phyloP scores from a whole-genome alignment of 2,797 vertebrate genomes.

The Pantherophis alleghaniensis region DNA sequence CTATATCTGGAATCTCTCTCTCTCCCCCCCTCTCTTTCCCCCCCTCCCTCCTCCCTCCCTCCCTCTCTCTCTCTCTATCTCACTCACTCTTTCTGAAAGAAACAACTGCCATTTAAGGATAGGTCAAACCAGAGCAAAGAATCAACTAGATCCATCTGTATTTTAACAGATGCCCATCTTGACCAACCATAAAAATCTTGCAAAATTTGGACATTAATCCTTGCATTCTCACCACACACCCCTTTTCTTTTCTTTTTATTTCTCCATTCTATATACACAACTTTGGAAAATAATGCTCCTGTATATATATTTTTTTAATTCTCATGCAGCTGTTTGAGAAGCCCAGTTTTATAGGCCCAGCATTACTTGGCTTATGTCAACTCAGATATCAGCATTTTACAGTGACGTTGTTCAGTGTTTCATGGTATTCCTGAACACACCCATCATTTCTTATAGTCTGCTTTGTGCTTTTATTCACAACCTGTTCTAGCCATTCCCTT shows the following conservation, averaged over 20 bases:
- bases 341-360: neutral
- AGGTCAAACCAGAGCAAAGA: neutral
- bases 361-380: neutral
- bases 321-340: neutral
- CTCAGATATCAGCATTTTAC: neutral
- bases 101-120: neutral
- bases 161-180: neutral
- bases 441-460: neutral
- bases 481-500: neutral
- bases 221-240: neutral
- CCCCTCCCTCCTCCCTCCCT: no score
- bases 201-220: neutral
- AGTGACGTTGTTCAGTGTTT: neutral
- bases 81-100: neutral
- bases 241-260: neutral
- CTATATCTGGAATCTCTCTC: neutral
- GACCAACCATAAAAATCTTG: neutral
- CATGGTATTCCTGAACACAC: neutral
- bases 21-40: no score
- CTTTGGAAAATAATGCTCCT: neutral
- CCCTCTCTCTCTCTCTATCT: no score
- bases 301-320: neutral
- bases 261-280: neutral
- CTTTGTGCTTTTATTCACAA: no score
- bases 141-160: neutral